Evolutionary conservation across 2,797 vertebrate genomes (phyloP).

Genomic region (Anas acuta): DNA sequence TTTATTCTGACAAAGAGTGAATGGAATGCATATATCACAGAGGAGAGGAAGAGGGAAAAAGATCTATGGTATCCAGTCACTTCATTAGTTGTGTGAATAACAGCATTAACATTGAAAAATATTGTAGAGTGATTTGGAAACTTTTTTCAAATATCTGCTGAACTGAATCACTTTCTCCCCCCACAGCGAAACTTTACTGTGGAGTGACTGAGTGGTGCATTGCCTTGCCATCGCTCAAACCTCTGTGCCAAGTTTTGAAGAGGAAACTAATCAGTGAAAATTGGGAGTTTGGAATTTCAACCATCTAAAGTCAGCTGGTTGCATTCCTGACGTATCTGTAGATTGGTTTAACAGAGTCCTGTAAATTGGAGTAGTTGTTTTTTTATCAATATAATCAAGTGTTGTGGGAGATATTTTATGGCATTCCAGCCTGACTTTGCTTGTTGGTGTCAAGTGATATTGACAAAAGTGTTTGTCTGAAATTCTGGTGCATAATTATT

Average conservation of each 20-base stretch:
- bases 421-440: neutral
- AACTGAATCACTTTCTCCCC: neutral
- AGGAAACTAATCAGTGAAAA: neutral
- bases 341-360: neutral
- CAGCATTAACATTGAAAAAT: neutral
- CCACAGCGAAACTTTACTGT: neutral
- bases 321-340: neutral
- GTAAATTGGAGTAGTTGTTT: neutral
- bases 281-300: neutral
- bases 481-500: neutral
- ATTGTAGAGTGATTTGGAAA: neutral
- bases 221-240: neutral
- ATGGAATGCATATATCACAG: neutral
- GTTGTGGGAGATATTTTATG: neutral
- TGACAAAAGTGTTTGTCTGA: neutral
- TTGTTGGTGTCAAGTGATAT: constrained; percentile 6
- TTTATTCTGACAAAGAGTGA: neutral
- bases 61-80: neutral
- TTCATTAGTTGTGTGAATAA: constrained; percentile 1
- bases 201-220: neutral
- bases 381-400: neutral
- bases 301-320: neutral
- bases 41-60: neutral
- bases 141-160: neutral
- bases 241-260: neutral